A percentile compares a stretch with the other conserved stretches of the same genome.
phyloP scores from a whole-genome alignment of 1,140 invertebrate species.

The Bombus breviceps region DNA sequence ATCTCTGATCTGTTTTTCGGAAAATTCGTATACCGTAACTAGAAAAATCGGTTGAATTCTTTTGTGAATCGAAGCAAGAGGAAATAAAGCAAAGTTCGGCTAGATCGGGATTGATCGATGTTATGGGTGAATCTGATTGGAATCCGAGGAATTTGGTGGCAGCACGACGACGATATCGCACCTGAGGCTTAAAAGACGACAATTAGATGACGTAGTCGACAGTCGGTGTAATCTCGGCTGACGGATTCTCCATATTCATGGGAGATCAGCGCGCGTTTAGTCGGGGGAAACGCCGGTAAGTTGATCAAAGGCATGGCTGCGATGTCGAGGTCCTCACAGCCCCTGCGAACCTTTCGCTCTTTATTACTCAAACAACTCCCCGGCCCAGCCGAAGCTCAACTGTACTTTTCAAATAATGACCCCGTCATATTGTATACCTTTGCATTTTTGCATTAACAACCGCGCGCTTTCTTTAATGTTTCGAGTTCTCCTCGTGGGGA shows the following conservation, averaged over 20 bases:
- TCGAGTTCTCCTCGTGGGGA: conserved; percentile 43
- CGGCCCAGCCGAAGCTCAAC: conserved; percentile 65
- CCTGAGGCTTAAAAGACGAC: conserved; percentile 61
- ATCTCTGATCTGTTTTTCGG: background rate
- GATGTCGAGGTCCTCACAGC: conserved; percentile 70
- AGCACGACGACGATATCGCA: conserved; percentile 25
- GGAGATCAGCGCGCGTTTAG: conserved; percentile 76
- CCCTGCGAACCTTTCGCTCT: conserved; percentile 72
- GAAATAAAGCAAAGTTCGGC: background rate
- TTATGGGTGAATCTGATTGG: background rate
- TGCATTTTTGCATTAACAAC: conserved; percentile 78
- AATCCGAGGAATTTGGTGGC: background rate
- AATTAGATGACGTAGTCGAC: conserved; percentile 68
- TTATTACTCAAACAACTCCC: conserved; percentile 74
- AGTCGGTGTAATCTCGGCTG: conserved; percentile 53
- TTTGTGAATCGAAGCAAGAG: background rate
- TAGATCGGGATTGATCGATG: background rate
- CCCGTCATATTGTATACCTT: conserved; percentile 79
- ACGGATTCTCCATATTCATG: conserved; percentile 75
- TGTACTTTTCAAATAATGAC: conserved; percentile 80
- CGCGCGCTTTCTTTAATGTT: conserved; percentile 71
- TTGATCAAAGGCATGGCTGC: conserved; percentile 78
- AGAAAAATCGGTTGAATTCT: background rate
- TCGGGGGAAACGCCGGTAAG: conserved; percentile 70
- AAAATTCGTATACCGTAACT: background rate